Percentiles rank a stretch among this genome's conserved stretches.
Evolutionary conservation across 1,140 invertebrate genomes (phyloP).

Genomic region (Augochlora pura): DNA sequence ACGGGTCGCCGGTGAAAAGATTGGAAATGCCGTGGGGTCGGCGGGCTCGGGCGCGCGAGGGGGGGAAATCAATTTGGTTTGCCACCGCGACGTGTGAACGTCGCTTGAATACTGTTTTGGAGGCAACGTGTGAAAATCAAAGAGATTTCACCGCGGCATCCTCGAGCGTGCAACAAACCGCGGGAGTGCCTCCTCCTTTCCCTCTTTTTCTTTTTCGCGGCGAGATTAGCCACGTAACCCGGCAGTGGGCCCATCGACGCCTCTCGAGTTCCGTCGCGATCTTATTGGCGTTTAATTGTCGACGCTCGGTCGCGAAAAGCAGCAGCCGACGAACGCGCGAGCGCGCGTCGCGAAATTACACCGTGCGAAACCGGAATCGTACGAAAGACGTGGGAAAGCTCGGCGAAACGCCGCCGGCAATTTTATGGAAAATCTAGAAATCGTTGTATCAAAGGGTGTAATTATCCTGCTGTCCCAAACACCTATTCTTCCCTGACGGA

Average conservation of each 20-base stretch:
- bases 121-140: slow-evolving; percentile 46
- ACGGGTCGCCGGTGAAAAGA: not conserved
- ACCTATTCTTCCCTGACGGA: not conserved
- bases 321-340: not conserved
- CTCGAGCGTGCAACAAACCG: slow-evolving; percentile 24
- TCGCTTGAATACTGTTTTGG: slow-evolving; percentile 39
- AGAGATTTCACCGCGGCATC: slow-evolving; percentile 40
- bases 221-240: slow-evolving; percentile 26
- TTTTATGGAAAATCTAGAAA: slow-evolving; percentile 47
- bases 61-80: slow-evolving; percentile 33
- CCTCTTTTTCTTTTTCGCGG: too few species aligned
- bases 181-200: slow-evolving; percentile 4
- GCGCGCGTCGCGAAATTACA: not conserved
- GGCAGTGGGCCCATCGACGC: slow-evolving; percentile 4
- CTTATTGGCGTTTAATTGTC: slow-evolving; percentile 38
- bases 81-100: slow-evolving; percentile 29
- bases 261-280: not conserved
- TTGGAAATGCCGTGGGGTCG: not conserved
- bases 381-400: slow-evolving; percentile 32
- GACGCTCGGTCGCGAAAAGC: not conserved
- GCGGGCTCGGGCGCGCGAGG: not conserved
- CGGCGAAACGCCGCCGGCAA: not conserved
- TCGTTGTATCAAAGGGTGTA: slow-evolving; percentile 25
- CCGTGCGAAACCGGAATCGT: slow-evolving; percentile 32
- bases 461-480: slow-evolving; percentile 12